Conservation (phyloP, 2,113 vertebrate genomes). For the Rhadina sibilatrix region DNA sequence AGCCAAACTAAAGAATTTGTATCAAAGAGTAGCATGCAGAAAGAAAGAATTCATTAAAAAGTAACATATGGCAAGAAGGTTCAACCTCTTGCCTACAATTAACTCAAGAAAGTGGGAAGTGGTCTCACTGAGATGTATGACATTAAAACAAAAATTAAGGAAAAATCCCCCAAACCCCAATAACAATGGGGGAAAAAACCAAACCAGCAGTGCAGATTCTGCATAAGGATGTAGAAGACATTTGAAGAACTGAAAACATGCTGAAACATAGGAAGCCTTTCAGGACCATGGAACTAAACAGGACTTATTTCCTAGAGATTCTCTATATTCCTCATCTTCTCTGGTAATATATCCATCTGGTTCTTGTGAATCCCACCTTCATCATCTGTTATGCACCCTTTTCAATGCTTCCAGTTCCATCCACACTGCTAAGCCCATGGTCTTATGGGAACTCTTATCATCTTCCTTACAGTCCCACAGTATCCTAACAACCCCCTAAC, state of each 20-base stretch:
- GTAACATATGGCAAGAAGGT: constrained; percentile 15
- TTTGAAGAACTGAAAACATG: not conserved
- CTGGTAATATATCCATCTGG: not conserved
- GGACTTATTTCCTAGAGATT: not conserved
- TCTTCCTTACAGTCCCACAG: not conserved
- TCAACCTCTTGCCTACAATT: constrained; percentile 2
- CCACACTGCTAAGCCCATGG: not conserved
- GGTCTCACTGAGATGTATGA: not conserved
- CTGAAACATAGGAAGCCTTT: not conserved
- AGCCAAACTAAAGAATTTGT: constrained; percentile 24
- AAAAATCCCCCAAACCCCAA: not conserved
- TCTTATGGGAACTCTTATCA: not conserved
- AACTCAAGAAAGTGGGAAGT: constrained; percentile 9
- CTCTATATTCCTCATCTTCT: not conserved
- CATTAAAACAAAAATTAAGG: constrained; percentile 52
- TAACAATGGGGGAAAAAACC: not conserved
- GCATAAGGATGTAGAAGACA: constrained; percentile 11
- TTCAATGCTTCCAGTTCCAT: not conserved
- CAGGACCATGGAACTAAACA: not conserved
- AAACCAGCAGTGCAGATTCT: not conserved
- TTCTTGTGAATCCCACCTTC: not conserved
- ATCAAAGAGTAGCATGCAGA: constrained; percentile 2
- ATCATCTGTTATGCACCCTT: not conserved
- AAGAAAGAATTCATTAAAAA: constrained; percentile 40
- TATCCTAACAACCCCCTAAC: not conserved